A percentile compares a stretch with the other conserved stretches of the same genome.
Conservation (phyloP, 2,888 invertebrate species). For the Timandra comae region DNA sequence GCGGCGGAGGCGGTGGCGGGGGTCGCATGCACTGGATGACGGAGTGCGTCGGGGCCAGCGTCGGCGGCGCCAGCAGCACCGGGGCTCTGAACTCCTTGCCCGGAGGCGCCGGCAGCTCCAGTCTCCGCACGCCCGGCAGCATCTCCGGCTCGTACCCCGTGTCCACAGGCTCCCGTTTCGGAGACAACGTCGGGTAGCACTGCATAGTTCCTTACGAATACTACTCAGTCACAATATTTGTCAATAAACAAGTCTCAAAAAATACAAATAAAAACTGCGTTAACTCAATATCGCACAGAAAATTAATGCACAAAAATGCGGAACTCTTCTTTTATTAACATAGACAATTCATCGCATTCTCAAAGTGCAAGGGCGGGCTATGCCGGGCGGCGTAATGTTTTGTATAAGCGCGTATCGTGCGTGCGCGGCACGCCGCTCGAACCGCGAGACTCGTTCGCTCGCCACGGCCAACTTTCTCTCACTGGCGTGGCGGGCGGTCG, state of each 20-base stretch:
- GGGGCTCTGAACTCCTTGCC: conserved; percentile 71
- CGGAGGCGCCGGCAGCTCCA: conserved; percentile 68
- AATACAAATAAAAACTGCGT: conserved; percentile 18
- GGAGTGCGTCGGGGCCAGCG: conserved; percentile 51
- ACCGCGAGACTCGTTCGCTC: conserved; percentile 73
- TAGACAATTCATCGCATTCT: conserved; percentile 45
- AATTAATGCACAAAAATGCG: conserved; percentile 30
- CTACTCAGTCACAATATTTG: conserved; percentile 30
- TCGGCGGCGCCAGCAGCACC: conserved; percentile 54
- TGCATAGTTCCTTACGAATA: conserved; percentile 52
- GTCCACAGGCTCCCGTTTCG: conserved; percentile 62
- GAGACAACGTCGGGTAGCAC: conserved; percentile 65
- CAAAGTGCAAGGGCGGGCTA: conserved; percentile 38
- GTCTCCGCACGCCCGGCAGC: conserved; percentile 48
- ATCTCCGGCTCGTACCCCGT: conserved; percentile 54
- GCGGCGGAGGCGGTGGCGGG: conserved; percentile 70
- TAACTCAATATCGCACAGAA: conserved; percentile 12
- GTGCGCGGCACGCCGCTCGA: conserved; percentile 63
- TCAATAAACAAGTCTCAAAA: conserved; percentile 17
- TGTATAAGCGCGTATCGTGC: conserved; percentile 54
- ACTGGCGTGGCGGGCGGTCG: conserved; percentile 70
- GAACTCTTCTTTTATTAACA: conserved; percentile 38
- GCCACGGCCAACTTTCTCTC: conserved; percentile 76
- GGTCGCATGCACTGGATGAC: conserved; percentile 75
- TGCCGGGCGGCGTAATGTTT: conserved; percentile 35